Percentiles rank a stretch among this genome's conserved stretches.
Conservation (phyloP, 2,797 vertebrate genomes). For the Chloroceryle amazona region DNA sequence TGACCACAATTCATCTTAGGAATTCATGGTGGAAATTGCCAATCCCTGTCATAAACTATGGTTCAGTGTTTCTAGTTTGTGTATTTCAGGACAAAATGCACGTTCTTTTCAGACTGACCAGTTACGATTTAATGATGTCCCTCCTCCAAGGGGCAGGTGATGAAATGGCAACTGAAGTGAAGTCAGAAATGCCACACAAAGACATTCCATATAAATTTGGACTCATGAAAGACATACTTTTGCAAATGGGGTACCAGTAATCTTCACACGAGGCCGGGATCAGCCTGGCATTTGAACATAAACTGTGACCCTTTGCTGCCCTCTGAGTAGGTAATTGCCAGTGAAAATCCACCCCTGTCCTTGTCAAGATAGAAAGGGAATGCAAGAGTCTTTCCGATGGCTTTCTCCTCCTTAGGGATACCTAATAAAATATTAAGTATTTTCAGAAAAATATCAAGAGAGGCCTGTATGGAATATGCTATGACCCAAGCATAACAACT, state of each 20-base stretch:
- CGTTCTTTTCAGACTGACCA: background rate
- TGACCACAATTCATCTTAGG: background rate
- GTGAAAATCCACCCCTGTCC: background rate
- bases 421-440: constrained; percentile 40
- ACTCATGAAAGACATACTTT: background rate
- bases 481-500: constrained; percentile 89
- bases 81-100: background rate
- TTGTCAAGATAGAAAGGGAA: background rate
- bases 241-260: background rate
- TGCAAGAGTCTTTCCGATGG: background rate
- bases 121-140: background rate
- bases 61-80: background rate
- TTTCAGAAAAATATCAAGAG: constrained; percentile 21
- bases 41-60: background rate
- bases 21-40: background rate
- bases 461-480: constrained; percentile 77
- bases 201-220: background rate
- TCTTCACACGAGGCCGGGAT: background rate
- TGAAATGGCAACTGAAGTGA: background rate
- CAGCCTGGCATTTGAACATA: background rate
- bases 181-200: background rate
- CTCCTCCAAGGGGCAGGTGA: background rate
- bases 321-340: background rate
- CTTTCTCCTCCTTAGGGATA: background rate
- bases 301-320: background rate